Conservation (phyloP, 1,140 invertebrate genomes). For the Triops longicaudatus region DNA sequence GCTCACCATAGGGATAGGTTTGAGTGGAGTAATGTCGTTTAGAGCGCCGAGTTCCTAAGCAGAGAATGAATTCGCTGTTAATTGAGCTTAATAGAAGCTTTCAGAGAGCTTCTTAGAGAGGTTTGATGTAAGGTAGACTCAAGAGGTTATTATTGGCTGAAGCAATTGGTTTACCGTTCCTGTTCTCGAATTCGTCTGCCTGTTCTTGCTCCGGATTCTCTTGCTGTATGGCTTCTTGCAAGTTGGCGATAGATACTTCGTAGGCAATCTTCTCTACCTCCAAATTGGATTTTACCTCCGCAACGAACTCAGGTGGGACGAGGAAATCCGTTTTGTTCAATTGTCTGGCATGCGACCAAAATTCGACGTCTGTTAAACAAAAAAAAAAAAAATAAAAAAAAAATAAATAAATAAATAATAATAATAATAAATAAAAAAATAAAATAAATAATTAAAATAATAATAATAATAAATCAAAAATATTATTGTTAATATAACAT, state of each 20-base stretch:
- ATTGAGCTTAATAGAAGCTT: background rate
- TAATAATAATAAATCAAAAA: too few species aligned
- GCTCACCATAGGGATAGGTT: background rate
- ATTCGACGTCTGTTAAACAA: background rate
- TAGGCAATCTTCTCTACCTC: conserved; percentile 37
- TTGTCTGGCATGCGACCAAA: background rate
- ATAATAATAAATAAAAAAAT: background rate
- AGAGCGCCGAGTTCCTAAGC: background rate
- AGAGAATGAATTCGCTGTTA: background rate
- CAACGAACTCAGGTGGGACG: conserved; percentile 20
- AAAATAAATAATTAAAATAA: background rate
- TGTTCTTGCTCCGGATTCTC: conserved; percentile 54
- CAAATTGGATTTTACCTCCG: conserved; percentile 21
- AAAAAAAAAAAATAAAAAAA: too few species aligned
- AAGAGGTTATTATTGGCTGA: background rate
- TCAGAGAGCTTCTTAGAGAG: background rate
- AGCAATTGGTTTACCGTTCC: background rate
- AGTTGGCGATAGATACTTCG: conserved; percentile 58
- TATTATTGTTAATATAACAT: too few species aligned
- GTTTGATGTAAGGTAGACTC: background rate
- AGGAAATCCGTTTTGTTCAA: conserved; percentile 18
- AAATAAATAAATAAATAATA: background rate
- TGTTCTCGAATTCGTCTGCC: background rate
- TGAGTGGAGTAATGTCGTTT: background rate
- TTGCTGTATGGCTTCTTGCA: conserved; percentile 57